These are phyloP conservation scores for Gadopsis marmoratus DNA, from an alignment of 2,797 vertebrate genomes.

Conservation along the genomic window DNA sequence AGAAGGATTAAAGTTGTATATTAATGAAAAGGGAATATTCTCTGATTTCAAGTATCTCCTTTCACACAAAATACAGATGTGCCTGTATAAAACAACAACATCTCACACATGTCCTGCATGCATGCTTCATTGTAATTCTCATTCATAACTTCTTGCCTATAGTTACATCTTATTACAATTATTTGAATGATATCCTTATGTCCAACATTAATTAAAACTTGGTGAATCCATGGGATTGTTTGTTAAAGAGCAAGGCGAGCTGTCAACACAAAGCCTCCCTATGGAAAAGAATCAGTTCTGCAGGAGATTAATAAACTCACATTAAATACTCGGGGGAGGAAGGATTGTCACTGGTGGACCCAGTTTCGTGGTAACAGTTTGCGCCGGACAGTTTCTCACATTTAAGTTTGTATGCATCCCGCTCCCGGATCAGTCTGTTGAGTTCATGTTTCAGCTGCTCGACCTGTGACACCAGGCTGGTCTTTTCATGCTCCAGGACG, in stretches of 20 bases:
- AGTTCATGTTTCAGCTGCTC: slow-evolving; percentile 98
- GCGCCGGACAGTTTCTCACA: slow-evolving; percentile 96
- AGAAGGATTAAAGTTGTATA: slow-evolving; percentile 49
- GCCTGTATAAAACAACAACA: slow-evolving; percentile 91
- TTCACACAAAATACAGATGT: slow-evolving; percentile 89
- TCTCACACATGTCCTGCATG: slow-evolving; percentile 99
- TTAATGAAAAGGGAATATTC: slow-evolving; percentile 71
- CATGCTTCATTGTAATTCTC: slow-evolving; percentile 88
- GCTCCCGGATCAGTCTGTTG: slow-evolving; percentile 92
- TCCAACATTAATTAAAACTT: slow-evolving; percentile 40
- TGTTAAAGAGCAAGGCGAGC: slow-evolving; percentile 40
- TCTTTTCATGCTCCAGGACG: slow-evolving; percentile 97
- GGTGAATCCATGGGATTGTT: slow-evolving; percentile 49
- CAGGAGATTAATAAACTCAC: slow-evolving; percentile 83
- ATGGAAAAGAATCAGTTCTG: slow-evolving; percentile 53
- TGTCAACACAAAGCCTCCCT: slow-evolving; percentile 51
- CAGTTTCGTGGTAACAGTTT: slow-evolving; percentile 93
- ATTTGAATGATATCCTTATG: slow-evolving; percentile 51
- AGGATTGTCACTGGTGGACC: slow-evolving; percentile 95
- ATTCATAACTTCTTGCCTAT: slow-evolving; percentile 54
- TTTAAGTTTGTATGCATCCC: slow-evolving; percentile 98
- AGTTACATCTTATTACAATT: slow-evolving; percentile 52
- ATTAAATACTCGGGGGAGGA: slow-evolving; percentile 97
- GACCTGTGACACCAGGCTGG: slow-evolving; percentile 95
- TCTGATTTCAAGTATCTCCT: slow-evolving; percentile 86